These are phyloP conservation scores for Elephantulus edwardii DNA, from an alignment of 2,113 vertebrate genomes.

Conservation along the genomic window DNA sequence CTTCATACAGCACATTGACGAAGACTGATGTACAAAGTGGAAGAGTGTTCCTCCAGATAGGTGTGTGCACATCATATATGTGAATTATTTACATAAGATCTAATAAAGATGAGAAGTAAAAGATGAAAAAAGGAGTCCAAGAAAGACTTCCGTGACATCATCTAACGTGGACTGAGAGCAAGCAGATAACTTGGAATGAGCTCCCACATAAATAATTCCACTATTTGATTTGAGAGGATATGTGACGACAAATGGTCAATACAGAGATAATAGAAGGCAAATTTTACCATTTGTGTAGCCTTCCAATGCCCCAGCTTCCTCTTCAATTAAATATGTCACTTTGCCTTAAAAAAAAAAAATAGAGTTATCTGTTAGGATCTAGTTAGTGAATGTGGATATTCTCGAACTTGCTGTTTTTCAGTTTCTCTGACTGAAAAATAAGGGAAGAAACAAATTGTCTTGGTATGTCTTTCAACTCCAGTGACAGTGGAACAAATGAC, in stretches of 20 bases:
- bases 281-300: background rate
- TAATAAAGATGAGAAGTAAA: background rate
- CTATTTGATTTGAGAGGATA: background rate
- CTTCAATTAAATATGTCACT: background rate
- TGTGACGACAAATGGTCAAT: background rate
- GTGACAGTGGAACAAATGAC: background rate
- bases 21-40: no score
- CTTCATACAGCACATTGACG: no score
- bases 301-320: background rate
- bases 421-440: background rate
- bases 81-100: no score
- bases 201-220: background rate
- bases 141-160: background rate
- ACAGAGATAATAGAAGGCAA: background rate
- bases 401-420: background rate
- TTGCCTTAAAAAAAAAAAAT: background rate
- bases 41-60: no score
- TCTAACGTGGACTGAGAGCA: background rate
- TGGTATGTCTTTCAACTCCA: background rate
- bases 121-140: background rate
- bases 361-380: background rate
- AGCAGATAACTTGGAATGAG: background rate
- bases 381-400: background rate
- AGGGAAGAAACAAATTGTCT: background rate
- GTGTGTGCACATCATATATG: no score